A percentile compares a stretch with the other conserved stretches of the same genome.
phyloP scores from a whole-genome alignment of 2,113 vertebrate species.

The Climacteris rufus region DNA sequence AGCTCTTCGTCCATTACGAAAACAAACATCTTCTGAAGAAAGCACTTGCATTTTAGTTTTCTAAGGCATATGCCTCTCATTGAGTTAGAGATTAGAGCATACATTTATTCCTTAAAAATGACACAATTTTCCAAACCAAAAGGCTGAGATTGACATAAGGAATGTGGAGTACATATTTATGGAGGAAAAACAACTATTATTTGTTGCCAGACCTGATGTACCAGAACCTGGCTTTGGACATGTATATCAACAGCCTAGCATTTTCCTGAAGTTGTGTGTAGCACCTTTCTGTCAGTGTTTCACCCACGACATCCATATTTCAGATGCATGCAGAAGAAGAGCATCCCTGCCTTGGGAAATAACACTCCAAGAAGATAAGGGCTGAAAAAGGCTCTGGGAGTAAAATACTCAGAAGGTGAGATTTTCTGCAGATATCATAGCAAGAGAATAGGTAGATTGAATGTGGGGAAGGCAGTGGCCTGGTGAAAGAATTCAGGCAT shows the following conservation, averaged over 20 bases:
- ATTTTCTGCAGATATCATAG: neutral
- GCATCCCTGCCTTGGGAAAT: neutral
- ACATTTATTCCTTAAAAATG: neutral
- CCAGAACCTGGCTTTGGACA: neutral
- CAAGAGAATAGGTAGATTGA: neutral
- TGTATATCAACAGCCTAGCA: neutral
- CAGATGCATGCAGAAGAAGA: neutral
- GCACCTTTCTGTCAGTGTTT: neutral
- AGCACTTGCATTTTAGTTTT: neutral
- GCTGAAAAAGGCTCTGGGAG: neutral
- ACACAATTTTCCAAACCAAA: neutral
- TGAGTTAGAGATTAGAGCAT: neutral
- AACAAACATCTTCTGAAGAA: neutral
- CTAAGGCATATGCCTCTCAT: neutral
- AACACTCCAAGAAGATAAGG: neutral
- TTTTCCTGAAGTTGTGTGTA: neutral
- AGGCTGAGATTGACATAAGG: neutral
- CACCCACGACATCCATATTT: neutral
- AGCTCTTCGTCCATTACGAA: neutral
- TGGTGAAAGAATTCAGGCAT: neutral
- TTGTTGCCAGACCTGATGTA: neutral
- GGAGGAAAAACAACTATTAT: neutral
- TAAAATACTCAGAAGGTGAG: neutral
- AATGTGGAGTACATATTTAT: neutral
- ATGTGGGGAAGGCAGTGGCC: neutral